Evolutionary conservation across 2,888 invertebrate species (phyloP).

Genomic region (Erebia aethiops): DNA sequence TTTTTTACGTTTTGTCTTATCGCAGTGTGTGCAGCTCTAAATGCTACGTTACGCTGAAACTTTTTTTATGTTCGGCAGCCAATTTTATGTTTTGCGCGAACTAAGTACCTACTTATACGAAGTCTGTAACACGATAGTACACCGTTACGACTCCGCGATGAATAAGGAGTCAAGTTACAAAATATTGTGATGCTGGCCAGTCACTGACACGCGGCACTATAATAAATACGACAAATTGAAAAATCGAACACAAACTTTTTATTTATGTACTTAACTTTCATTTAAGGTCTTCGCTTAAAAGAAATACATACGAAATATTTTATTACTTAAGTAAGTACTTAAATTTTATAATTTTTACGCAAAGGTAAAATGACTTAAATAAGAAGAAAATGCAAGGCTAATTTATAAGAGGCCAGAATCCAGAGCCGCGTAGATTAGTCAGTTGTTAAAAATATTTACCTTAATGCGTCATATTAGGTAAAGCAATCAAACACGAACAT

Average conservation of each 20-base stretch:
- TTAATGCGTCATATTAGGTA: background rate
- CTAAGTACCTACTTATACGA: constrained; percentile 42
- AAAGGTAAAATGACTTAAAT: too few relatives aligned
- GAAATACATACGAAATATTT: too few relatives aligned
- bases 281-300: too few relatives aligned
- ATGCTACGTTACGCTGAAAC: too few relatives aligned
- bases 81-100: too few relatives aligned
- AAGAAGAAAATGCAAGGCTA: too few relatives aligned
- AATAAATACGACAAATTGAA: constrained; percentile 7
- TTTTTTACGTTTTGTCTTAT: too few relatives aligned
- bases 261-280: background rate
- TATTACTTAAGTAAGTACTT: too few relatives aligned
- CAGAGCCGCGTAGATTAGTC: background rate
- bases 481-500: background rate
- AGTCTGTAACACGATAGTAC: constrained; percentile 55
- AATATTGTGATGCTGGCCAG: constrained; percentile 55
- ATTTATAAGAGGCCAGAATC: background rate
- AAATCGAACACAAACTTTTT: constrained; percentile 6
- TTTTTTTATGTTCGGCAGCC: too few relatives aligned
- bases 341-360: too few relatives aligned
- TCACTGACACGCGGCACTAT: constrained; percentile 19
- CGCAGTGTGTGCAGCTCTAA: too few relatives aligned
- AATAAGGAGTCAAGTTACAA: constrained; percentile 62
- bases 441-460: background rate
- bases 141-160: constrained; percentile 52